These are phyloP conservation scores for Cryptocephalus primarius DNA, from an alignment of 2,888 invertebrate genomes.

Conservation along the genomic window DNA sequence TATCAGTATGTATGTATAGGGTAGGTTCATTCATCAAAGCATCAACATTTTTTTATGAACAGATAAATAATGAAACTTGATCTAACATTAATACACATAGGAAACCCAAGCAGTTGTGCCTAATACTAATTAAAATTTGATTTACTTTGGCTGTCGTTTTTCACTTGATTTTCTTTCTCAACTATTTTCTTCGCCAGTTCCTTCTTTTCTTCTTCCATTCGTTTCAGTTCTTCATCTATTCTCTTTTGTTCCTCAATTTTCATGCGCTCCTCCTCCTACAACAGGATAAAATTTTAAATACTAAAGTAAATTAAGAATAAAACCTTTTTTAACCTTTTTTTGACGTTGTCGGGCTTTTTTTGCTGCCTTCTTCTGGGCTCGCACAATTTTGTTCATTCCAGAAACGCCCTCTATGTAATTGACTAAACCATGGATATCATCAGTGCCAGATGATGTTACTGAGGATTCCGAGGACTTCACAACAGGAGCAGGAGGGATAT, in stretches of 20 bases:
- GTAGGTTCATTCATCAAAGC: no score
- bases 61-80: no score
- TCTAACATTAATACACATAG: no score
- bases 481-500: slow-evolving; percentile 17
- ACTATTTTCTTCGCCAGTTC: slow-evolving; percentile 25
- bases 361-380: slow-evolving; percentile 59
- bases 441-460: slow-evolving; percentile 7
- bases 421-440: slow-evolving; percentile 32
- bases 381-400: slow-evolving; percentile 26
- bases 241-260: slow-evolving; percentile 21
- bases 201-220: slow-evolving; percentile 25
- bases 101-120: no score
- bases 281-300: not conserved
- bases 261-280: slow-evolving; percentile 27
- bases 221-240: slow-evolving; percentile 16
- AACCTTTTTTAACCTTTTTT: slow-evolving; percentile 50
- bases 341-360: slow-evolving; percentile 73
- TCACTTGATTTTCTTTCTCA: slow-evolving; percentile 12
- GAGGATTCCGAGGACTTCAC: slow-evolving; percentile 15
- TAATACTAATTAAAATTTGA: no score
- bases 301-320: no score
- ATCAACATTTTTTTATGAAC: no score
- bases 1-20: no score
- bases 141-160: not conserved
- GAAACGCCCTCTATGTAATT: slow-evolving; percentile 35